A percentile compares a stretch with the other conserved stretches of the same genome.
Evolutionary conservation across 2,797 vertebrate species (phyloP).

Genomic region (Leptoclinus maculatus): DNA sequence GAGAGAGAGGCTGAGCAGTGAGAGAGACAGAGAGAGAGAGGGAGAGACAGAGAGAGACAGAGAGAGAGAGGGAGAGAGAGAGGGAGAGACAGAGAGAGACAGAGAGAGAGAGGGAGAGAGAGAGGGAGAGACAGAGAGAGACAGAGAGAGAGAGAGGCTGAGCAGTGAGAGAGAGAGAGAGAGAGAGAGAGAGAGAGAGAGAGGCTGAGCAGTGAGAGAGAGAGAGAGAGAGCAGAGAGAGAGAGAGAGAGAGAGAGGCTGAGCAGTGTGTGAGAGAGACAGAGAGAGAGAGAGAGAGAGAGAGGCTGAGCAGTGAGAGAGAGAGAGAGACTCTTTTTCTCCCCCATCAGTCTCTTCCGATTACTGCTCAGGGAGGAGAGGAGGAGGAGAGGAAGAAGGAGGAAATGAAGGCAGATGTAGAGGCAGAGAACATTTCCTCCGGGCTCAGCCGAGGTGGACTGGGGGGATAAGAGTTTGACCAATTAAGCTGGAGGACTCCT

Average conservation of each 20-base stretch:
- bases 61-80: conserved; percentile 39
- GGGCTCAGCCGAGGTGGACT: conserved; percentile 78
- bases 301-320: conserved; percentile 37
- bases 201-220: too few relatives aligned
- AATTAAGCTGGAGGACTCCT: conserved; percentile 80
- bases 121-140: conserved; percentile 29
- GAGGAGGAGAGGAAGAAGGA: conserved; percentile 13
- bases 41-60: conserved; percentile 37
- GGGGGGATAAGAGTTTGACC: conserved; percentile 79
- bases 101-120: conserved; percentile 33
- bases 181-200: too few relatives aligned
- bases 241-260: too few relatives aligned
- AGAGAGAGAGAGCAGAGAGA: too few relatives aligned
- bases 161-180: too few relatives aligned
- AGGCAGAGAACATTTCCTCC: conserved; percentile 73
- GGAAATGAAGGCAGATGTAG: conserved; percentile 72
- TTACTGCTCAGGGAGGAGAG: conserved; percentile 53
- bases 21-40: conserved; percentile 49
- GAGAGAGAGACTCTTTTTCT: conserved; percentile 51
- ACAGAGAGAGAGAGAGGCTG: too few relatives aligned
- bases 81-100: conserved; percentile 26
- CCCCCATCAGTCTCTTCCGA: conserved; percentile 72
- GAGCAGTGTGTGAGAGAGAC: too few relatives aligned
- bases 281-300: conserved; percentile 37
- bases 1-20: conserved; percentile 44